Percentiles rank a stretch among this genome's conserved stretches.
Evolutionary conservation across 1,140 invertebrate species (phyloP).

Genomic region (Olivierus martensii): DNA sequence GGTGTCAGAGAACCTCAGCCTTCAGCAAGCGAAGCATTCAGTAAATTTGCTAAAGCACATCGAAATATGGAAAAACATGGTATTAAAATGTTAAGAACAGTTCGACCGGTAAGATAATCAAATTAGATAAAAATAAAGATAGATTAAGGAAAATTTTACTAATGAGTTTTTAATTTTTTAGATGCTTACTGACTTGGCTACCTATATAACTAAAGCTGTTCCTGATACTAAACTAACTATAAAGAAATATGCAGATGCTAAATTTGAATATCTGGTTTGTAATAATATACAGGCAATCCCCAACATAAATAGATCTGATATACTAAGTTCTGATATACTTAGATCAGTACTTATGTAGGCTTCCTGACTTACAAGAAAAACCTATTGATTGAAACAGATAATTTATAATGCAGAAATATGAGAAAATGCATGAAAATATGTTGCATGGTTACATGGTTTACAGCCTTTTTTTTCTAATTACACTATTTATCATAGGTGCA

Average conservation of each 20-base stretch:
- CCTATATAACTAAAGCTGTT: constrained; percentile 92
- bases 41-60: constrained; percentile 89
- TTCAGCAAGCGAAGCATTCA: constrained; percentile 86
- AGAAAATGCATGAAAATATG: too few species aligned
- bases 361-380: too few species aligned
- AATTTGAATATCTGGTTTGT: constrained; percentile 83
- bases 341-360: too few species aligned
- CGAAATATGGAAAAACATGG: constrained; percentile 83
- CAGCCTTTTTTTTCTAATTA: too few species aligned
- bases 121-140: background rate
- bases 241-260: constrained; percentile 91
- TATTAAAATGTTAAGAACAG: constrained; percentile 71
- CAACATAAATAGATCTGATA: background rate
- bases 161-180: constrained; percentile 26
- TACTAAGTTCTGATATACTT: too few species aligned
- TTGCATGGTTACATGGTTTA: too few species aligned
- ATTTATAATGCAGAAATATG: too few species aligned
- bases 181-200: constrained; percentile 85
- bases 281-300: constrained; percentile 3
- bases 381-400: too few species aligned
- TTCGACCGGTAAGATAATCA: constrained; percentile 61
- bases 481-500: too few species aligned
- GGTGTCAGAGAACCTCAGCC: constrained; percentile 91
- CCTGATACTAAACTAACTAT: constrained; percentile 95
- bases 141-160: background rate